Conservation (phyloP, 2,113 vertebrate species). For the Cephalopterus ornatus region DNA sequence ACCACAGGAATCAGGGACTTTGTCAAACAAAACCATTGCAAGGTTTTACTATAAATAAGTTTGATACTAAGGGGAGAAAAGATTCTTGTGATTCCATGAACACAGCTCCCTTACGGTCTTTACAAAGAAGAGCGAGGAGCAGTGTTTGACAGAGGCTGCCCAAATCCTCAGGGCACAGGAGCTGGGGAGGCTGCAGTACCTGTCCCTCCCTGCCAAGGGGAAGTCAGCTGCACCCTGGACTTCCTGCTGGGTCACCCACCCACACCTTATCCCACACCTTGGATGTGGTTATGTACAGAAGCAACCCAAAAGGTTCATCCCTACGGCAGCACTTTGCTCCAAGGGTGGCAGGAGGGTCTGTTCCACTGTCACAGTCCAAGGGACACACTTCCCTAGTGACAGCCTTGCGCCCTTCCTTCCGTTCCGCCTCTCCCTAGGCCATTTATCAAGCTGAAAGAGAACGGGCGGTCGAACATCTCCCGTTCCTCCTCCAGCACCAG, state of each 20-base stretch:
- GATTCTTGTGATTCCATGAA: neutral
- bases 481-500: conserved; percentile 90
- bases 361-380: fast-evolving
- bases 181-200: neutral
- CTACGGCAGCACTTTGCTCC: neutral
- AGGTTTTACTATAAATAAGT: neutral
- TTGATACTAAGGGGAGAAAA: neutral
- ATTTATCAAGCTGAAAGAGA: conserved; percentile 87
- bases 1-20: neutral
- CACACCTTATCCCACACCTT: fast-evolving
- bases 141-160: neutral
- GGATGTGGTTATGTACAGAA: neutral
- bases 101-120: neutral
- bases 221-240: neutral
- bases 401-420: neutral
- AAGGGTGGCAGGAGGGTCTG: neutral
- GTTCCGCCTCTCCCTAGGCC: conserved; percentile 60
- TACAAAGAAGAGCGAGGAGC: neutral
- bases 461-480: conserved; percentile 86
- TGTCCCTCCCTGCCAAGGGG: neutral
- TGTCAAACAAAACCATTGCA: neutral
- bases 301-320: fast-evolving
- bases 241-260: neutral
- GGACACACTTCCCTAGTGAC: neutral
- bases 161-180: fast-evolving